Base-by-base conservation (phyloP, 2,113 vertebrate species). In the Sclerurus mexicanus region DNA sequence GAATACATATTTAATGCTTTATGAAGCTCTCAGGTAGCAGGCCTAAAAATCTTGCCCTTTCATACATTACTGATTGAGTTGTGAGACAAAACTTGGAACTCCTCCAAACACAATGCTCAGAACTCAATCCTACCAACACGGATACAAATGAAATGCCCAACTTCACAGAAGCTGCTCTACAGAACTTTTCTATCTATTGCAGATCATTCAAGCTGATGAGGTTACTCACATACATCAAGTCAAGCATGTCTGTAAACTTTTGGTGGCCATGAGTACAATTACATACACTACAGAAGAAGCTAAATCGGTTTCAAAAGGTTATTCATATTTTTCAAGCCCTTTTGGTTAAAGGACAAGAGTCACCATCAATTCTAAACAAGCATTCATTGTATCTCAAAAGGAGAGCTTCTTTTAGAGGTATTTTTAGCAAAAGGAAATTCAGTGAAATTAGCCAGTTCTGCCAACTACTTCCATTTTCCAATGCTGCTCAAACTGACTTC, bases 381-480 rank as follows among this genome's bases (percentile, higher is more conserved):
- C 42, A 71, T 33, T 90, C 95, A 92, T 92, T 96, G 92, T 96
- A 77, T 91, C 52, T 86, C 64, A 71, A 87, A 88, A 95, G 95
- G 96, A 97, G 78, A 93, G 68, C 68, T 86, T 92, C 78, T 97
- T 95, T 92, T 90, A 71, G 46, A 84, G 55, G 31, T 95, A 96
- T 97, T 90, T 94, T 97, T 96, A 97, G 93, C 72, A 88, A 94
- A 94, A 94, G 95, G 88, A 96, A 96, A 96, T 71, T 90, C 89
- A 94, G 88, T 88, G 79, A 95, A 95, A 97, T 91, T 90, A 88
- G 78, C 39, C 74, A 80, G 91, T 93, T 93, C 89, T 95, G 94
- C 94, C 96, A 96, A 90, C 79, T 88, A 84, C 87, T 95, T 88
- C 95, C 63, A 97, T 96, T 97, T 97, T 94, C 94, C 93, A 96